phyloP scores from a whole-genome alignment of 2,797 vertebrate species.

The Gallinago nigripennis region DNA sequence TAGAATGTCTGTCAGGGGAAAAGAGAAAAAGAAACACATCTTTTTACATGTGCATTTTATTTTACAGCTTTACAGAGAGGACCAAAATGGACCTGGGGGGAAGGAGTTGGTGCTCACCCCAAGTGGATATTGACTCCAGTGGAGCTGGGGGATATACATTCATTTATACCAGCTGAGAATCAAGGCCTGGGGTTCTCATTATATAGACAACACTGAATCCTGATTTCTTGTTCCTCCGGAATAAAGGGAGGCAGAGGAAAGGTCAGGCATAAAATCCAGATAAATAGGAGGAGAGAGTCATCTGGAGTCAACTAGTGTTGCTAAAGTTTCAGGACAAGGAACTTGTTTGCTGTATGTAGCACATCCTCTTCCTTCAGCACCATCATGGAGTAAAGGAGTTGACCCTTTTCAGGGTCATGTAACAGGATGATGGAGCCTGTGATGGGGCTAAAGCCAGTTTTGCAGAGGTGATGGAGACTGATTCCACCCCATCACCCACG shows the following conservation, averaged over 20 bases:
- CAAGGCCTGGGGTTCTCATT: not conserved
- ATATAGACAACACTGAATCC: not conserved
- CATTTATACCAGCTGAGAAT: not conserved
- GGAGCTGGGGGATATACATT: not conserved
- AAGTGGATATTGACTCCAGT: not conserved
- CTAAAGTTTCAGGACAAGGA: not conserved
- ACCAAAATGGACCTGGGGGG: rapidly evolving
- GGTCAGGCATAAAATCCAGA: not conserved
- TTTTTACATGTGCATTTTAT: not conserved
- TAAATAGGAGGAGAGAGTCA: not conserved
- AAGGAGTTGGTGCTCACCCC: not conserved
- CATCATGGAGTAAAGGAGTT: not conserved
- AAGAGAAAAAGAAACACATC: not conserved
- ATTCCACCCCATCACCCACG: not conserved
- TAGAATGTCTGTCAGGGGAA: not conserved
- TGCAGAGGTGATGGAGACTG: not conserved
- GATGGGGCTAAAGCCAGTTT: not conserved
- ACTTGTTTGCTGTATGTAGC: not conserved
- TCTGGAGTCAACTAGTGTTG: not conserved
- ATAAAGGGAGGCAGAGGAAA: not conserved
- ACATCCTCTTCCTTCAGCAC: not conserved
- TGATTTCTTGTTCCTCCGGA: not conserved
- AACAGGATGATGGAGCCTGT: rapidly evolving
- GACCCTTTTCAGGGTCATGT: not conserved
- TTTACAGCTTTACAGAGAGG: not conserved